These are phyloP conservation scores for Rhysida immarginata DNA, from an alignment of 1,140 invertebrate species.

Conservation along the genomic window DNA sequence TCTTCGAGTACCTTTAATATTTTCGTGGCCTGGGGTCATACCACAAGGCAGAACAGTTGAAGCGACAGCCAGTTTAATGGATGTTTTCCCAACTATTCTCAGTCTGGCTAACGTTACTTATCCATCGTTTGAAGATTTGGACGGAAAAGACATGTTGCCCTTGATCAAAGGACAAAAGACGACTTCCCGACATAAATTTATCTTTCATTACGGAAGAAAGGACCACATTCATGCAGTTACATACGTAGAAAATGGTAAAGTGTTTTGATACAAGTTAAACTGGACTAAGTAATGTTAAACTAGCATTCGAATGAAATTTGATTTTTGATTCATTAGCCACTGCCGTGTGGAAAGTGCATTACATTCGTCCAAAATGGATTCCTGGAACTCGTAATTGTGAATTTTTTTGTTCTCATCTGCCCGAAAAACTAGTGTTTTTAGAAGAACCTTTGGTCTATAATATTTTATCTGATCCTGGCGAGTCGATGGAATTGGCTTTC, in stretches of 20 bases:
- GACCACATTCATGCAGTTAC: constrained; percentile 19
- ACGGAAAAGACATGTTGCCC: constrained; percentile 23
- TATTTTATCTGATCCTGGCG: constrained; percentile 10
- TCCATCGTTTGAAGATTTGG: constrained; percentile 18
- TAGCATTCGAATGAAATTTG: too few species aligned
- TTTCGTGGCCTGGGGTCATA: constrained; percentile 25
- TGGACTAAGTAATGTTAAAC: too few species aligned
- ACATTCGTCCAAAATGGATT: constrained; percentile 7
- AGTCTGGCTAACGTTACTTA: not conserved
- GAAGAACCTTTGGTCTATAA: constrained; percentile 12
- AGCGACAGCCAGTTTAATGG: constrained; percentile 29
- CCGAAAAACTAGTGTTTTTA: not conserved
- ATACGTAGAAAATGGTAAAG: constrained; percentile 9
- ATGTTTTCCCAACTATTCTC: constrained; percentile 28
- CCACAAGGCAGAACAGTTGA: constrained; percentile 18
- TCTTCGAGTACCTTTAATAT: constrained; percentile 30
- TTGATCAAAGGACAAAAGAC: constrained; percentile 17
- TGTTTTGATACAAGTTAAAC: not conserved
- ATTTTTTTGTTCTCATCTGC: constrained; percentile 9
- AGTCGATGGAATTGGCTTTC: not conserved
- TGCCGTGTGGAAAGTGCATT: constrained; percentile 13
- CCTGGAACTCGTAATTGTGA: constrained; percentile 6
- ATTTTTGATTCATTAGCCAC: too few species aligned
- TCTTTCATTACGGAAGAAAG: constrained; percentile 26
- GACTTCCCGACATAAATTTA: constrained; percentile 19